phyloP scores from a whole-genome alignment of 2,888 invertebrate species.

The Pollenia angustigena region DNA sequence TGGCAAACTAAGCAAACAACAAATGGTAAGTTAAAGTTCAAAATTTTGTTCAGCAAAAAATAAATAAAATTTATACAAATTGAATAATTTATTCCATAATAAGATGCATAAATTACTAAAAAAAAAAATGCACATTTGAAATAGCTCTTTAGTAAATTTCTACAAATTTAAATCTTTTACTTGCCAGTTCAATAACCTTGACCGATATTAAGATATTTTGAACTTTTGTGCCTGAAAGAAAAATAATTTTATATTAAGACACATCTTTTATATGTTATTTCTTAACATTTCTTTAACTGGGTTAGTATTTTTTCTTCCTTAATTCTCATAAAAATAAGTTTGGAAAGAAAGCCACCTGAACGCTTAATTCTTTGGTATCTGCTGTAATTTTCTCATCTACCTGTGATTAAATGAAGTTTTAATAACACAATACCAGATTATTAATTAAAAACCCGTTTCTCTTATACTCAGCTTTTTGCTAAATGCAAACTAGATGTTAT shows the following conservation, averaged over 20 bases:
- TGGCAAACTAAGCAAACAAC: constrained; percentile 50
- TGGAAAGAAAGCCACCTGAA: no score
- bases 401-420: no score
- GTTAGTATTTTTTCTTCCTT: neutral
- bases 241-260: no score
- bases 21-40: constrained; percentile 27
- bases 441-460: no score
- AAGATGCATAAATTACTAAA: neutral
- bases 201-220: neutral
- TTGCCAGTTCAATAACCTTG: constrained; percentile 29
- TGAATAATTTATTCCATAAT: constrained; percentile 23
- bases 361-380: no score
- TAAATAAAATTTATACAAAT: constrained; percentile 17
- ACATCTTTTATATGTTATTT: no score
- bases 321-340: no score
- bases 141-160: neutral
- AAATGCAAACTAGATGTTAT: no score
- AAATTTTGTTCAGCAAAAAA: neutral
- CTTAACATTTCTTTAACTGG: neutral
- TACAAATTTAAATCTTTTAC: neutral
- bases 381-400: no score
- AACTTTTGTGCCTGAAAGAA: neutral
- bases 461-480: no score
- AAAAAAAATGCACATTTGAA: constrained; percentile 1
- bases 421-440: no score